phyloP scores from a whole-genome alignment of 23 tunicate genomes.

The Ascidia mentula region DNA sequence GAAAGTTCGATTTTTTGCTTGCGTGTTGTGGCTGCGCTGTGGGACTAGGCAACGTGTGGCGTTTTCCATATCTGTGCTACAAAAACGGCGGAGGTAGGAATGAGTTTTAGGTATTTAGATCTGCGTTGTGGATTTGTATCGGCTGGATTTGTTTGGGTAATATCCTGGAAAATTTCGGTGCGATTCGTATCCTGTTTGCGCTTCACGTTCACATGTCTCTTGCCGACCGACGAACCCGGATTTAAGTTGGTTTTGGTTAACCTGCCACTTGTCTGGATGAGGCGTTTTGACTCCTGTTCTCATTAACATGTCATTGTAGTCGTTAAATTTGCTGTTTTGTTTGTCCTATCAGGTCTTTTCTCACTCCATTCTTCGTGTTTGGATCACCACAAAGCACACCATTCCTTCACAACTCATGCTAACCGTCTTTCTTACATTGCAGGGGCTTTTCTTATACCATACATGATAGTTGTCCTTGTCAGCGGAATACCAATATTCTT shows the following conservation, averaged over 20 bases:
- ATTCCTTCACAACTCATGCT: slow-evolving; percentile 3
- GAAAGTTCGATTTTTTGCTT: slow-evolving; percentile 87
- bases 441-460: slow-evolving; percentile 98
- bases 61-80: slow-evolving; percentile 93
- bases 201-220: not conserved
- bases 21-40: slow-evolving; percentile 97
- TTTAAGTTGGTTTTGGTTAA: too few relatives aligned
- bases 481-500: slow-evolving; percentile 98
- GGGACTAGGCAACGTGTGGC: slow-evolving; percentile 95
- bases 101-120: too few relatives aligned
- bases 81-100: slow-evolving; percentile 93
- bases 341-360: too few relatives aligned
- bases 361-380: too few relatives aligned
- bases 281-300: too few relatives aligned
- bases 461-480: slow-evolving; percentile 77
- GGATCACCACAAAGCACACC: too few relatives aligned
- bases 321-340: too few relatives aligned
- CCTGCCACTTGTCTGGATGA: too few relatives aligned
- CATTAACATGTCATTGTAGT: too few relatives aligned
- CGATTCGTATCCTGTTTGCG: slow-evolving; percentile 2
- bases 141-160: too few relatives aligned
- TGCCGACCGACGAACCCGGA: slow-evolving; percentile 22
- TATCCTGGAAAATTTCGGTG: not conserved
- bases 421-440: not conserved
- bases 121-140: too few relatives aligned